Evolutionary conservation across 2,888 invertebrate genomes (phyloP).

Genomic region (Dynastes hyllus): DNA sequence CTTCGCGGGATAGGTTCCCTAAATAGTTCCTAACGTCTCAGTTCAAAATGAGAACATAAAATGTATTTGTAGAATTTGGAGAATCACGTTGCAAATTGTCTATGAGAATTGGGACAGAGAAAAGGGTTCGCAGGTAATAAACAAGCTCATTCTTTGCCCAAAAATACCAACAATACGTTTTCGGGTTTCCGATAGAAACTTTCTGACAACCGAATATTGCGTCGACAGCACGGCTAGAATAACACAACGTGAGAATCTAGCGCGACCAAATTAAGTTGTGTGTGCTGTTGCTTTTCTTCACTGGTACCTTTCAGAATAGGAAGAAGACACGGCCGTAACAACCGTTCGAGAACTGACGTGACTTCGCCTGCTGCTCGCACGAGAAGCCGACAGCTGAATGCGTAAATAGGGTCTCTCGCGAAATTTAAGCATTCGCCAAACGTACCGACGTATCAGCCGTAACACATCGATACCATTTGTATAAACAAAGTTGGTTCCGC

Average conservation of each 20-base stretch:
- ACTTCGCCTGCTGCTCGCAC: constrained; percentile 21
- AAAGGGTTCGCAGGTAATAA: too few relatives aligned
- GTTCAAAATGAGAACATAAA: too few relatives aligned
- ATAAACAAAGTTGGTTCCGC: constrained; percentile 31
- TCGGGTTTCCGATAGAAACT: too few relatives aligned
- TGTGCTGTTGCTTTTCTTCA: constrained; percentile 14
- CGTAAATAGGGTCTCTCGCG: constrained; percentile 21
- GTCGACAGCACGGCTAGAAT: not conserved
- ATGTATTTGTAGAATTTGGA: too few relatives aligned
- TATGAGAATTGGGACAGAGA: too few relatives aligned
- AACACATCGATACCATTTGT: constrained; percentile 34
- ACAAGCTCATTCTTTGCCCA: too few relatives aligned
- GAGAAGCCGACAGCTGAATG: constrained; percentile 12
- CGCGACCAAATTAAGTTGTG: constrained; percentile 24
- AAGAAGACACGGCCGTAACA: constrained; percentile 23
- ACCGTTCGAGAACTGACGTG: constrained; percentile 31
- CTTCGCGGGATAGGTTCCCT: too few relatives aligned
- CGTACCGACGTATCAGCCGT: constrained; percentile 15
- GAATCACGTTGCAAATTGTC: too few relatives aligned
- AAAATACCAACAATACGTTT: too few relatives aligned
- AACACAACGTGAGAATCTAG: not conserved
- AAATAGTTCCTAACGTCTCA: too few relatives aligned
- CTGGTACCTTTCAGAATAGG: constrained; percentile 6
- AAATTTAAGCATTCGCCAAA: constrained; percentile 26
- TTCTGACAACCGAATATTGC: not conserved